These are phyloP conservation scores for Machimus atricapillus DNA, from an alignment of 2,888 invertebrate species.

Conservation along the genomic window DNA sequence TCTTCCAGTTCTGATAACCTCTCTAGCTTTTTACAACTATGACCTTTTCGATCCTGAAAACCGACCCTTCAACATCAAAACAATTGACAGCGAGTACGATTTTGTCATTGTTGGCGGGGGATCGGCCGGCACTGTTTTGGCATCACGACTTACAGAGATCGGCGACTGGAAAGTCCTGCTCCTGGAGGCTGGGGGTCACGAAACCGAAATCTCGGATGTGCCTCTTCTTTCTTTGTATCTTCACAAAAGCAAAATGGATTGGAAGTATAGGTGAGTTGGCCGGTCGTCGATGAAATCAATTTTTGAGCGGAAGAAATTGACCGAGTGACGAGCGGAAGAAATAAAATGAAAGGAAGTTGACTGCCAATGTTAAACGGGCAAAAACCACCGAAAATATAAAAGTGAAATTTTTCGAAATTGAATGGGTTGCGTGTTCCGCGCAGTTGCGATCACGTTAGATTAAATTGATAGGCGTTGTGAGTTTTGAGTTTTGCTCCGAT, in stretches of 20 bases:
- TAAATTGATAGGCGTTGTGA: neutral
- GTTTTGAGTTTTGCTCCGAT: neutral
- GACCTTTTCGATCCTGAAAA: conserved; percentile 86
- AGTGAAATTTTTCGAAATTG: neutral
- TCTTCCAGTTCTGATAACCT: conserved; percentile 76
- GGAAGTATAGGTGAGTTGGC: conserved; percentile 80
- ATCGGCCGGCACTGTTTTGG: conserved; percentile 83
- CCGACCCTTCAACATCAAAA: conserved; percentile 74
- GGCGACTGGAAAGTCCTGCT: conserved; percentile 80
- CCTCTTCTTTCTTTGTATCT: conserved; percentile 85
- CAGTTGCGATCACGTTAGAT: neutral
- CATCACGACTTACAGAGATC: conserved; percentile 80
- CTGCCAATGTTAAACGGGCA: neutral
- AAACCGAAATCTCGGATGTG: conserved; percentile 86
- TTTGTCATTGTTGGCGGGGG: conserved; percentile 85
- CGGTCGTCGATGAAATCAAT: neutral
- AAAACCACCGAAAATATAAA: neutral
- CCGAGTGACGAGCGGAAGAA: neutral
- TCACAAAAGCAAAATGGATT: conserved; percentile 88
- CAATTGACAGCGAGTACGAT: conserved; percentile 76
- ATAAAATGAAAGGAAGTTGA: neutral
- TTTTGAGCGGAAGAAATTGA: neutral
- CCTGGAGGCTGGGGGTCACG: conserved; percentile 86
- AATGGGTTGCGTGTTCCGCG: neutral
- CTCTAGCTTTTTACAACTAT: conserved; percentile 83